Evolutionary conservation across 2,113 vertebrate genomes (phyloP), one percentile per base, ranked within the genome.

Genomic region (Ranitomeya variabilis): DNA sequence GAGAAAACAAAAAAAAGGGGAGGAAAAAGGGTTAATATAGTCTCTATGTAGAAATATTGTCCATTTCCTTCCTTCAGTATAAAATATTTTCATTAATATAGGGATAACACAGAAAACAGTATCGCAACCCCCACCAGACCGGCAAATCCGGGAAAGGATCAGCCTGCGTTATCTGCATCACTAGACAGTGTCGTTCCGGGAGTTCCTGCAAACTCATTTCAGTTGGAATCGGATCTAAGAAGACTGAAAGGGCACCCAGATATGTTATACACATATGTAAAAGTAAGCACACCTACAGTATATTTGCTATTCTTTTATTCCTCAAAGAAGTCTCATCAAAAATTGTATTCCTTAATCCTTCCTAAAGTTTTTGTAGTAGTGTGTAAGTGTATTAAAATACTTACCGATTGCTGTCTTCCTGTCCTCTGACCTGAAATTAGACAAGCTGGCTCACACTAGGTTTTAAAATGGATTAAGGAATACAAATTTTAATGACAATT

Each of bases 151-250:
- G 92, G 90, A 87, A 89, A 87, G 52, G 66, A 90, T 57, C 8
- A 19, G 87, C 91, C 93, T 87, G 87, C 23, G 21, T 91, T 92
- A 80, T 86, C 52, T 86, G 60, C 5, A 55, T 86, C 91, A 0
- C 66, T 74, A 64, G 19, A 73, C 52, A 60, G 80, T 78, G 45
- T 90, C 51, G 84, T 96, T 73, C 97, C 97, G 91, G 91, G 92
- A n/a, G 83, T 96, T 85, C 97, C 98, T 89, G 31, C 94, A 81
- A 99, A 94, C 94, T 96, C 97, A 85, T 99, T 99, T 91, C 97
- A 99, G 89, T 95, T 99, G 60, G 98, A 99, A 91, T 93, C 97
- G 51, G 97, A 98, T 91, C 95, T 99, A 83, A 96, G 98, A 86
- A 96, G 95, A 90, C 92, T 99, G 26, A 95, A 96, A 91, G 91